Percentiles rank a stretch among this genome's conserved stretches.
phyloP scores from a whole-genome alignment of 2,113 vertebrate genomes.

The Saccopteryx leptura region DNA sequence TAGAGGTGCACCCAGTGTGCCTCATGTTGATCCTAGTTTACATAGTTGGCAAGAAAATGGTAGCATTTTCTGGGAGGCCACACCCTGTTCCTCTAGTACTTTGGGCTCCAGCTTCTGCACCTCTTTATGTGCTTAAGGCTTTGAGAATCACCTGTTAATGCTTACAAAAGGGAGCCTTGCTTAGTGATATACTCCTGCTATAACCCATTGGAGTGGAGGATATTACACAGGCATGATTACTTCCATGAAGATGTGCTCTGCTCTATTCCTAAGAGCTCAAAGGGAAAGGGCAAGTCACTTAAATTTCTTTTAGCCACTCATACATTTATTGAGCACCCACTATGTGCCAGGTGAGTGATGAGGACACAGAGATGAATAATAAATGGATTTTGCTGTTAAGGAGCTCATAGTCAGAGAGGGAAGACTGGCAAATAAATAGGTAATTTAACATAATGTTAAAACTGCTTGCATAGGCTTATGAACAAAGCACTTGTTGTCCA shows the following conservation, averaged over 20 bases:
- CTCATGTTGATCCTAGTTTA: neutral
- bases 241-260: neutral
- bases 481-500: neutral
- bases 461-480: neutral
- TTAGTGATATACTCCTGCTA: neutral
- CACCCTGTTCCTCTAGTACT: neutral
- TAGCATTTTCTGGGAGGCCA: neutral
- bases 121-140: neutral
- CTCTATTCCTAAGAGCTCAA: neutral
- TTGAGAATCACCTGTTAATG: neutral
- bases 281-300: neutral
- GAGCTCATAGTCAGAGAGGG: neutral
- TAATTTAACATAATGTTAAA: neutral
- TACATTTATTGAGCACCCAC: neutral
- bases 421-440: neutral
- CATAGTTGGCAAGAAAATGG: neutral
- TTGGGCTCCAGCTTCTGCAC: neutral
- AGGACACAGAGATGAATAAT: neutral
- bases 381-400: neutral
- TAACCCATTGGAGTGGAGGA: neutral
- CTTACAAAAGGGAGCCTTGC: neutral
- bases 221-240: neutral
- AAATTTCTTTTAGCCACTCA: neutral
- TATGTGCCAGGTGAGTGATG: neutral
- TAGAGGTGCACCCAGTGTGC: neutral